phyloP scores from a whole-genome alignment of 2,113 vertebrate species.

The Lichenostomus cassidix region DNA sequence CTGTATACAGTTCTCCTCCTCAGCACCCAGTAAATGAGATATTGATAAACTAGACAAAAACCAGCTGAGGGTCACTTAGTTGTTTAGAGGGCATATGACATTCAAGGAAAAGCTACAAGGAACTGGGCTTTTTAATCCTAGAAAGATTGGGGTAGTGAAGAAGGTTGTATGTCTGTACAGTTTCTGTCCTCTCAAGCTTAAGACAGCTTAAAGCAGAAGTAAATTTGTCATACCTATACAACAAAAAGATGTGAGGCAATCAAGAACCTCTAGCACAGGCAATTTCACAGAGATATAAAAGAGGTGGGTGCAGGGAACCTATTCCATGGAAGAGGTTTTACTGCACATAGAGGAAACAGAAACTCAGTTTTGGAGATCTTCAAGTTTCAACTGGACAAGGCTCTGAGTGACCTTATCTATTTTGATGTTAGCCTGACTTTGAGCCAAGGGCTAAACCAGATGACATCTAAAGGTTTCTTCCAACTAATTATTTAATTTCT shows the following conservation, averaged over 20 bases:
- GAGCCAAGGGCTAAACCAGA: not conserved
- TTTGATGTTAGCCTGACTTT: not conserved
- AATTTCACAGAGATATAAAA: not conserved
- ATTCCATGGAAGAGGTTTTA: not conserved
- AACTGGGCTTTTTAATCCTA: not conserved
- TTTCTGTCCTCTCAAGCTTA: not conserved
- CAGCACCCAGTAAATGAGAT: not conserved
- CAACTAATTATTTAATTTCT: not conserved
- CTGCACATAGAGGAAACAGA: accelerated
- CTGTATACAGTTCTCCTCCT: accelerated
- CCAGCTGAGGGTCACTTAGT: not conserved
- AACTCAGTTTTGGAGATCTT: not conserved
- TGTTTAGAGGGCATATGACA: not conserved
- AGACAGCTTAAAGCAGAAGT: not conserved
- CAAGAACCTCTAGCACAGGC: not conserved
- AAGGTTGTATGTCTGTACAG: not conserved
- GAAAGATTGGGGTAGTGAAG: not conserved
- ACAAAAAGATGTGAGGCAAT: not conserved
- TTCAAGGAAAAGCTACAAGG: not conserved
- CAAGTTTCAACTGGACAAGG: not conserved
- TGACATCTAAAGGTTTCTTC: not conserved
- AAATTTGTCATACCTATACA: not conserved
- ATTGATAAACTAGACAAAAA: not conserved
- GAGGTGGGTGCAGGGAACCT: not conserved
- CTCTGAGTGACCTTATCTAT: not conserved